phyloP scores from a whole-genome alignment of 2,888 invertebrate genomes.

The Euproctis similis region DNA sequence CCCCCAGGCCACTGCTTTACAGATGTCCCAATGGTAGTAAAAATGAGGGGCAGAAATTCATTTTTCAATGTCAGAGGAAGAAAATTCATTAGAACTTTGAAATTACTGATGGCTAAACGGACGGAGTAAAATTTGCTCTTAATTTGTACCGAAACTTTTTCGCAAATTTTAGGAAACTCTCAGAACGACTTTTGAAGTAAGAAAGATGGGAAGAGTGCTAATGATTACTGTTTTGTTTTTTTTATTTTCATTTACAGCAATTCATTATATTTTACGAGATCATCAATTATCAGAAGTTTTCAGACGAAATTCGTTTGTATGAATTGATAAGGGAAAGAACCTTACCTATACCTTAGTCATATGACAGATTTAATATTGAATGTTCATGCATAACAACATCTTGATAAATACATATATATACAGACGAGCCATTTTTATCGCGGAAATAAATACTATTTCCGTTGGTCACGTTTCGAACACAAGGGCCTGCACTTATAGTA shows the following conservation, averaged over 20 bases:
- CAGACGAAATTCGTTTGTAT: too few species aligned
- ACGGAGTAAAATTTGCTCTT: constrained; percentile 73
- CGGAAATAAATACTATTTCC: too few species aligned
- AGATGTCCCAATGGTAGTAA: constrained; percentile 50
- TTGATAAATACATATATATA: too few species aligned
- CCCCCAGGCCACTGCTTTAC: constrained; percentile 36
- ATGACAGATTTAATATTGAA: too few species aligned
- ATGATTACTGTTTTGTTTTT: constrained; percentile 62
- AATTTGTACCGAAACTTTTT: constrained; percentile 73
- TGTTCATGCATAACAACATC: too few species aligned
- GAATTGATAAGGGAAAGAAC: too few species aligned
- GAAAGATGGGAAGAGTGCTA: constrained; percentile 64
- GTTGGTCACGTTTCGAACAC: too few species aligned
- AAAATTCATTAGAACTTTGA: constrained; percentile 76
- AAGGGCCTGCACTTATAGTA: too few species aligned
- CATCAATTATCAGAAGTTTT: constrained; percentile 11
- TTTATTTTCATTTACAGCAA: constrained; percentile 28
- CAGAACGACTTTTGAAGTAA: constrained; percentile 67
- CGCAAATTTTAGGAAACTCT: constrained; percentile 62
- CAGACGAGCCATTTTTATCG: too few species aligned
- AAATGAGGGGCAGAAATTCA: constrained; percentile 63
- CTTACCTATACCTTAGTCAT: too few species aligned
- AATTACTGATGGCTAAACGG: constrained; percentile 75
- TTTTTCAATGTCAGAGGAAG: constrained; percentile 74
- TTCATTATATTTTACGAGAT: constrained; percentile 15